phyloP scores from a whole-genome alignment of 2,888 invertebrate species.

The Andrena trimmerana region DNA sequence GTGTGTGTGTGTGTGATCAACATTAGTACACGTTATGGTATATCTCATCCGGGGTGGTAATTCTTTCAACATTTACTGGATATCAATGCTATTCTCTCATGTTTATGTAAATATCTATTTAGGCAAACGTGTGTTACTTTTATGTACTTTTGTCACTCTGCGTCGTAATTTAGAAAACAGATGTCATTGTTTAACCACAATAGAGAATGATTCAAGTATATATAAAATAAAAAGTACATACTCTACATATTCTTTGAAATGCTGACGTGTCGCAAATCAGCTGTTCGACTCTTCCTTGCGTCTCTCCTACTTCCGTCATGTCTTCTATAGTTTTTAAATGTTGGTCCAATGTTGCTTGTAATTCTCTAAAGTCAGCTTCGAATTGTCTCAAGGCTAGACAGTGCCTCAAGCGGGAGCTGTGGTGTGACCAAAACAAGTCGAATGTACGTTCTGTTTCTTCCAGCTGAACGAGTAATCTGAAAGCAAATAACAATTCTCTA shows the following conservation, averaged over 20 bases:
- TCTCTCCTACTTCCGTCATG: constrained; percentile 96
- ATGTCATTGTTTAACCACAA: constrained; percentile 18
- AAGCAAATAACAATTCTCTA: constrained; percentile 71
- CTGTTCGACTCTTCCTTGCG: constrained; percentile 92
- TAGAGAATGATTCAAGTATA: constrained; percentile 7
- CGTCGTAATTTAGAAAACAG: constrained; percentile 1
- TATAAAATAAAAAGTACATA: constrained; percentile 78
- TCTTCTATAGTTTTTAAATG: constrained; percentile 92
- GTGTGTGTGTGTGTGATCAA: constrained; percentile 23
- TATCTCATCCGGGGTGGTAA: constrained; percentile 6
- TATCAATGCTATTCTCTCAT: no score
- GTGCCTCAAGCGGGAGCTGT: constrained; percentile 95
- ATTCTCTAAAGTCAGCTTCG: constrained; percentile 97
- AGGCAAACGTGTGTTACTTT: not conserved
- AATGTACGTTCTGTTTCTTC: constrained; percentile 98
- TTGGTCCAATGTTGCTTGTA: constrained; percentile 92
- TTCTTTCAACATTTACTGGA: no score
- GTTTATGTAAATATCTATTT: constrained; percentile 17
- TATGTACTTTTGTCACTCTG: constrained; percentile 20
- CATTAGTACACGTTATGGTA: constrained; percentile 16
- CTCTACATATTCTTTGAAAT: constrained; percentile 91
- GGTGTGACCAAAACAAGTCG: constrained; percentile 97
- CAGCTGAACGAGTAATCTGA: constrained; percentile 94
- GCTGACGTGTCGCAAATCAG: constrained; percentile 91
- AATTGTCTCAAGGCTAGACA: constrained; percentile 96